These are phyloP conservation scores for Embidobia sp. DNA, from an alignment of 2,888 invertebrate genomes.

Conservation along the genomic window DNA sequence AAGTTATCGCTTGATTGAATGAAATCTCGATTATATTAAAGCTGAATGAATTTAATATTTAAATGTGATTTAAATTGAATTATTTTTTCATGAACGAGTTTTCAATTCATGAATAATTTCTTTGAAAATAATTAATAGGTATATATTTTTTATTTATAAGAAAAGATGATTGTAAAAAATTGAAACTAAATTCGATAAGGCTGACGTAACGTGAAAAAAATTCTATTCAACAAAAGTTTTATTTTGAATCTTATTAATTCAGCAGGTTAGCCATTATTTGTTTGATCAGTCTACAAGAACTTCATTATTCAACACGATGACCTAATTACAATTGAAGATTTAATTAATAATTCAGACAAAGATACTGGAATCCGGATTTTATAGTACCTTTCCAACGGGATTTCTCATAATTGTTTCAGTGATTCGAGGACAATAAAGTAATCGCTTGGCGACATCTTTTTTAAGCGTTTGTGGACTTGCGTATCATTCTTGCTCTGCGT, in stretches of 20 bases:
- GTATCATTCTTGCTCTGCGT: background rate
- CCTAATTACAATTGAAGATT: slow-evolving; percentile 29
- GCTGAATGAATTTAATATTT: too few species aligned
- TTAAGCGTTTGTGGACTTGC: background rate
- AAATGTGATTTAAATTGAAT: too few species aligned
- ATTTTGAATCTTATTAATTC: slow-evolving; percentile 14
- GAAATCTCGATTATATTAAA: too few species aligned
- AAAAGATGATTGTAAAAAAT: too few species aligned
- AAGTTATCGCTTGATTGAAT: too few species aligned
- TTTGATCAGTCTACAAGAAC: slow-evolving; percentile 7
- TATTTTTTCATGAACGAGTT: too few species aligned
- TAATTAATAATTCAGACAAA: slow-evolving; percentile 9
- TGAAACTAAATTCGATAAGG: background rate
- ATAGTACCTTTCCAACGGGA: background rate
- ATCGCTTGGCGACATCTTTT: background rate
- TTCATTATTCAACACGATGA: slow-evolving; percentile 5
- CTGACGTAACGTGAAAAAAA: background rate
- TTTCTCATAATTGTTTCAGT: slow-evolving; percentile 14
- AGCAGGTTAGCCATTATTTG: slow-evolving; percentile 6
- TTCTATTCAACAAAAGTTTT: background rate
- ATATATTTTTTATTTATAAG: too few species aligned
- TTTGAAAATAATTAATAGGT: too few species aligned
- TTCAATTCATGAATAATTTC: too few species aligned
- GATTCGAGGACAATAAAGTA: background rate
- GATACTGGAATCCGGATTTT: background rate